phyloP scores from a whole-genome alignment of 2,888 invertebrate genomes.

The Amitus sp. region DNA sequence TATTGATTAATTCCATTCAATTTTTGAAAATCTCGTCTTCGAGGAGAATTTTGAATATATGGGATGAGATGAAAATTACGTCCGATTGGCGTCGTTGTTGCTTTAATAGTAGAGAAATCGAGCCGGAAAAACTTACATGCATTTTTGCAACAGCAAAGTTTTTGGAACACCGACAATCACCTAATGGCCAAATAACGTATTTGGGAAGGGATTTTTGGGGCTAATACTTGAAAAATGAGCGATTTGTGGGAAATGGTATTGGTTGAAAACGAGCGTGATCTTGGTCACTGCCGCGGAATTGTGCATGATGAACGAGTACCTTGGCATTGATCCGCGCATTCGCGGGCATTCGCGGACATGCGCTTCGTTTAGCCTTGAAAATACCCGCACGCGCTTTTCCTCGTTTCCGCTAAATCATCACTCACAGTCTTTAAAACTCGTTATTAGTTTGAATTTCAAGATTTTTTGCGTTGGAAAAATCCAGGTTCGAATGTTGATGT shows the following conservation, averaged over 20 bases:
- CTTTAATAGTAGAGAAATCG: too few relatives aligned
- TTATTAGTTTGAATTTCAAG: too few relatives aligned
- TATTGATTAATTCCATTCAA: too few relatives aligned
- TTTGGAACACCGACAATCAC: neutral
- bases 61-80: neutral
- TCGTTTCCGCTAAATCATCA: neutral
- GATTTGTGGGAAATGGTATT: neutral
- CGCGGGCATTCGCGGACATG: constrained; percentile 28
- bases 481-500: too few relatives aligned
- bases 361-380: constrained; percentile 8
- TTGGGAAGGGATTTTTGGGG: too few relatives aligned
- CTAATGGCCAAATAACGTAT: neutral
- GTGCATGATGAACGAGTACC: too few relatives aligned
- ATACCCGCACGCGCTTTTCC: neutral
- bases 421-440: neutral
- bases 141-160: neutral
- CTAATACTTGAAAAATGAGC: neutral
- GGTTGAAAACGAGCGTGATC: neutral
- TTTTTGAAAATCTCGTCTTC: too few relatives aligned
- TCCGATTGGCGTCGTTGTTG: neutral
- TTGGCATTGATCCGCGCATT: constrained; percentile 41
- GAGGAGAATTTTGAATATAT: too few relatives aligned
- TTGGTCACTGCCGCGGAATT: too few relatives aligned
- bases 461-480: too few relatives aligned
- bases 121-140: neutral